Conservation (phyloP, 2,797 vertebrate genomes). For the Sebastiscus albofasciatus region DNA sequence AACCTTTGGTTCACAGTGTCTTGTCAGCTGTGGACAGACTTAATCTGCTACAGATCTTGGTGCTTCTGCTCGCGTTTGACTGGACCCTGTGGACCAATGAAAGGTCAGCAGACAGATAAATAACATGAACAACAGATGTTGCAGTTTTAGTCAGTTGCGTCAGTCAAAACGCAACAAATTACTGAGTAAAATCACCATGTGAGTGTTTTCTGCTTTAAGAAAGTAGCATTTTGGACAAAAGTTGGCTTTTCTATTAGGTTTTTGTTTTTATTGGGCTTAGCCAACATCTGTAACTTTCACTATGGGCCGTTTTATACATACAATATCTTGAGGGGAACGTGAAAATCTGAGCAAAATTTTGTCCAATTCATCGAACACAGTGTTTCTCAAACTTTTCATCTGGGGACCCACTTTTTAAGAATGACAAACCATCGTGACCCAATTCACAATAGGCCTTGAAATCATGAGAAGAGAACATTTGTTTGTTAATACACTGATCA, state of each 20-base stretch:
- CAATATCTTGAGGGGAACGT: neutral
- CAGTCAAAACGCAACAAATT: neutral
- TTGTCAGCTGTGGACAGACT: neutral
- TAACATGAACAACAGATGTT: neutral
- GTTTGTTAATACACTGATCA: no score
- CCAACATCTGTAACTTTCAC: neutral
- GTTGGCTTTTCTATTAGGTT: neutral
- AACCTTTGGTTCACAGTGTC: neutral
- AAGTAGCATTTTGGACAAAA: neutral
- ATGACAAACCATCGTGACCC: no score
- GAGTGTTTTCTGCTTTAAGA: neutral
- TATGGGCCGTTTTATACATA: neutral
- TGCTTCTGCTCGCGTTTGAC: neutral
- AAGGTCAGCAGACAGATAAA: neutral
- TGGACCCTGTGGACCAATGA: neutral
- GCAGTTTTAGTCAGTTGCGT: neutral
- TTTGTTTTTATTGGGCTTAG: neutral
- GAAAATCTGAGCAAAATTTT: neutral
- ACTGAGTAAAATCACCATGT: neutral
- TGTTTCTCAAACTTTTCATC: no score
- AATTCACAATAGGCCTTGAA: no score
- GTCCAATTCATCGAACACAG: neutral
- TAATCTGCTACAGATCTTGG: neutral
- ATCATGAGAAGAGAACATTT: no score
- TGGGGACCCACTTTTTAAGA: no score